phyloP scores from a whole-genome alignment of 2,113 vertebrate genomes.

The Cryptotis parvus region DNA sequence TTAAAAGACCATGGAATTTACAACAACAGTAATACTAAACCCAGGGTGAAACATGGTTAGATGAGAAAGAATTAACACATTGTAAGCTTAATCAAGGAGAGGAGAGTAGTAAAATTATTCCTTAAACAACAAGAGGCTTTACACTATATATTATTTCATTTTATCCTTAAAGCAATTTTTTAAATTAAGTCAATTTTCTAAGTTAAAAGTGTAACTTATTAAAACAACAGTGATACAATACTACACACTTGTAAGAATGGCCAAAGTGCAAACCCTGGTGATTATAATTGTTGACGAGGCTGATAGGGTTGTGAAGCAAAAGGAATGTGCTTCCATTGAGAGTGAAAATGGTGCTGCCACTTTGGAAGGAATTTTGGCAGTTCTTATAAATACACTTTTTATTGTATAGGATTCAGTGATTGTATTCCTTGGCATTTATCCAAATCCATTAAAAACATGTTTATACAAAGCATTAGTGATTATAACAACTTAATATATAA shows the following conservation, averaged over 20 bases:
- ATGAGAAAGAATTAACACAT: not conserved
- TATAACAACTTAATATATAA: constrained; percentile 1
- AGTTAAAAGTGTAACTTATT: not conserved
- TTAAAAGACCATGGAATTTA: not conserved
- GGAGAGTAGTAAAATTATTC: not conserved
- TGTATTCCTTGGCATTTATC: not conserved
- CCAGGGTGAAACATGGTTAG: not conserved
- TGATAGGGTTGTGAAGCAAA: not conserved
- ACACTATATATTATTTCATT: constrained; percentile 9
- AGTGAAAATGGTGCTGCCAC: not conserved
- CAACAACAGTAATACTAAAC: not conserved
- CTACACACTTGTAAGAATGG: not conserved
- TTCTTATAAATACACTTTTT: constrained; percentile 7
- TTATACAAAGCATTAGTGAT: not conserved
- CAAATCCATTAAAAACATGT: constrained; percentile 19
- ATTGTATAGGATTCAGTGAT: not conserved
- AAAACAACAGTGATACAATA: not conserved
- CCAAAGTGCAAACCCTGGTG: not conserved
- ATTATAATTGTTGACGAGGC: not conserved
- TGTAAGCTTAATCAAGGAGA: not conserved
- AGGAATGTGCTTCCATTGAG: not conserved
- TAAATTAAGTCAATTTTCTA: not conserved
- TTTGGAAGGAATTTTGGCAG: not conserved
- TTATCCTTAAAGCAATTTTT: not conserved
- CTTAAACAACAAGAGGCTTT: constrained; percentile 30